Conservation (phyloP, 2,113 vertebrate genomes). For the Sebastes fasciatus region DNA sequence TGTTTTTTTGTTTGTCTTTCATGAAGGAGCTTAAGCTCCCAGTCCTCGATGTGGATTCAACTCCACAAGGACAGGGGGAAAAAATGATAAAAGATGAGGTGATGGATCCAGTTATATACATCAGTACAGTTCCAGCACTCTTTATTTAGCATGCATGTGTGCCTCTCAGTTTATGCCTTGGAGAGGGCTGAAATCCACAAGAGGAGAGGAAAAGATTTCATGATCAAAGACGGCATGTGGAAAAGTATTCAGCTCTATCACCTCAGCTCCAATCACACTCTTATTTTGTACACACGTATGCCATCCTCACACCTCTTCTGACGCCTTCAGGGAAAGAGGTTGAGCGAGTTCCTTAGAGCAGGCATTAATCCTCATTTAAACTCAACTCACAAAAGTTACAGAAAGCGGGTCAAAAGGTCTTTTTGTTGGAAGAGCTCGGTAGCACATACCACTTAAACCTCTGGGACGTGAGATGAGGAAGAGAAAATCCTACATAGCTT, state of each 20-base stretch:
- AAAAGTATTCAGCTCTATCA: slow-evolving; percentile 55
- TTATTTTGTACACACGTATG: slow-evolving; percentile 41
- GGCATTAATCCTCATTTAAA: slow-evolving; percentile 67
- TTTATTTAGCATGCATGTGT: slow-evolving; percentile 55
- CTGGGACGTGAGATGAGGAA: slow-evolving; percentile 58
- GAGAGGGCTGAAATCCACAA: slow-evolving; percentile 49
- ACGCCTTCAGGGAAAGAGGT: slow-evolving; percentile 41
- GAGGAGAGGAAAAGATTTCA: slow-evolving; percentile 31
- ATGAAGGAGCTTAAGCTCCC: slow-evolving; percentile 15
- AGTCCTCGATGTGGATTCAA: slow-evolving; percentile 35
- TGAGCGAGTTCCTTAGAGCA: slow-evolving; percentile 48
- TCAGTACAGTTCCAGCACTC: slow-evolving; percentile 41
- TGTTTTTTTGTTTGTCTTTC: slow-evolving; percentile 51
- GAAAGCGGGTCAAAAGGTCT: slow-evolving; percentile 67
- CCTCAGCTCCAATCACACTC: slow-evolving; percentile 37
- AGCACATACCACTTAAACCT: slow-evolving; percentile 61
- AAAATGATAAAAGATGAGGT: slow-evolving; percentile 45
- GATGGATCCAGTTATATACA: slow-evolving; percentile 49
- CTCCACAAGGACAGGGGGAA: slow-evolving; percentile 31
- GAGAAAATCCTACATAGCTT: slow-evolving; percentile 50
- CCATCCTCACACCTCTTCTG: slow-evolving; percentile 34
- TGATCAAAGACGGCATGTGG: slow-evolving; percentile 55
- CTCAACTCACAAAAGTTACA: slow-evolving; percentile 57
- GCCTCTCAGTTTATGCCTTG: slow-evolving; percentile 40
- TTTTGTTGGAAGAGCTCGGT: slow-evolving; percentile 59